Conservation (phyloP, 2,797 vertebrate species). For the Meda fulgida region DNA sequence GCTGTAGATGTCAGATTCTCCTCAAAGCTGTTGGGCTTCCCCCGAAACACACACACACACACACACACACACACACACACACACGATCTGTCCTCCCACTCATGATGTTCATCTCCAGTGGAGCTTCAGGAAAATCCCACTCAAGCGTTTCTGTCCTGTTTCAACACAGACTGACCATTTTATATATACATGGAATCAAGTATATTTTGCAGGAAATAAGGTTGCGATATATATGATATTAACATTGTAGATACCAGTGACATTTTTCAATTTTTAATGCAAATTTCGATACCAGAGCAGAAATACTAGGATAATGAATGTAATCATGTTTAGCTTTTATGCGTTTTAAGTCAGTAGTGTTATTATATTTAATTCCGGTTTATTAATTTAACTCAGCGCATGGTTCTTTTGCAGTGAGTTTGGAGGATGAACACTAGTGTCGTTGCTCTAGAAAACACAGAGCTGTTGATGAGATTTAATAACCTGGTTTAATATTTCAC, state of each 20-base stretch:
- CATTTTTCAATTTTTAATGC: rapidly evolving
- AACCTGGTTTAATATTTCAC: conserved; percentile 41
- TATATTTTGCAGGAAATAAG: too few relatives aligned
- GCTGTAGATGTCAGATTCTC: conserved; percentile 32
- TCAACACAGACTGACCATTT: background rate
- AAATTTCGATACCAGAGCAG: too few relatives aligned
- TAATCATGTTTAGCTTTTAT: background rate
- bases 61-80: background rate
- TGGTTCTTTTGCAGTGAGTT: background rate
- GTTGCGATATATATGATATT: too few relatives aligned
- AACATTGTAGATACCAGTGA: too few relatives aligned
- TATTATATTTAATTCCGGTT: too few relatives aligned
- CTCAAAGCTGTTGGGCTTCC: conserved; percentile 29
- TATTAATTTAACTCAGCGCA: too few relatives aligned
- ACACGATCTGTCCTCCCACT: conserved; percentile 17
- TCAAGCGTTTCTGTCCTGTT: background rate
- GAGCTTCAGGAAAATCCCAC: conserved; percentile 34
- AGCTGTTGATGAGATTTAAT: conserved; percentile 19
- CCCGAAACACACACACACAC: background rate
- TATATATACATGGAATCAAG: too few relatives aligned
- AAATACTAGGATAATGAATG: too few relatives aligned
- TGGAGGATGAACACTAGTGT: background rate
- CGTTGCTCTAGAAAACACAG: background rate
- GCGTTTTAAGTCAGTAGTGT: background rate
- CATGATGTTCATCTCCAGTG: conserved; percentile 8